Evolutionary conservation across 2,888 invertebrate species (phyloP).

Genomic region (Halictus ligatus): DNA sequence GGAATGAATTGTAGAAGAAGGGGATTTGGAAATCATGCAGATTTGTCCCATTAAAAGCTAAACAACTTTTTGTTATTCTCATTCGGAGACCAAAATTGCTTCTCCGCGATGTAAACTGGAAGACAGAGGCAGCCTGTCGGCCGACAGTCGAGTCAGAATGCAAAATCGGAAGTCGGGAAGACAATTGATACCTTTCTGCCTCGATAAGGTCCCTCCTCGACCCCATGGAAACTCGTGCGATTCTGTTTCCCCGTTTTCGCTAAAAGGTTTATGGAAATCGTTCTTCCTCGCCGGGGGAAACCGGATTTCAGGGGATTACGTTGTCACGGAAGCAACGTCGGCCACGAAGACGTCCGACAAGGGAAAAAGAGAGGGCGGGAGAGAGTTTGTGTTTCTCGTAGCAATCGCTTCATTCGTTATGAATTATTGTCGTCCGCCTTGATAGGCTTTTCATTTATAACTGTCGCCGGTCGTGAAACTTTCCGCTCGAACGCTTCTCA

Average conservation of each 20-base stretch:
- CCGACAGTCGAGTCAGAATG: not conserved
- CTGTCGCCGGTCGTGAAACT: not conserved
- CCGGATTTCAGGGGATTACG: conserved; percentile 67
- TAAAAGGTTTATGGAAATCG: conserved; percentile 73
- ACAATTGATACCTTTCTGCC: conserved; percentile 40
- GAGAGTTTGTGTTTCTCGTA: not conserved
- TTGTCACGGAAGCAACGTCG: conserved; percentile 66
- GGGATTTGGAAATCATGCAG: not conserved
- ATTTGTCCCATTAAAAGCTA: not conserved
- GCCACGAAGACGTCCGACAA: conserved; percentile 16
- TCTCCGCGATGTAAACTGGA: not conserved
- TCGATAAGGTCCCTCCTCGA: conserved; percentile 22
- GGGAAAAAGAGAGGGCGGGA: not conserved
- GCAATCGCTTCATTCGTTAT: conserved; percentile 46
- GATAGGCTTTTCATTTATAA: conserved; percentile 52
- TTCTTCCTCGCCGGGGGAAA: conserved; percentile 60
- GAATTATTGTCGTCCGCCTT: conserved; percentile 46
- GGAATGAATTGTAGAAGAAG: not conserved
- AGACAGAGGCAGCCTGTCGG: not conserved
- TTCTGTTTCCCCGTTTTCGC: conserved; percentile 66
- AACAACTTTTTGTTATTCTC: not conserved
- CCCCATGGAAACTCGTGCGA: conserved; percentile 49
- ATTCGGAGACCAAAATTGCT: not conserved
- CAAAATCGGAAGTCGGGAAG: not conserved
- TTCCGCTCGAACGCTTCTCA: not conserved